Conservation (phyloP, 1,140 invertebrate genomes). For the Bombus impatiens region DNA sequence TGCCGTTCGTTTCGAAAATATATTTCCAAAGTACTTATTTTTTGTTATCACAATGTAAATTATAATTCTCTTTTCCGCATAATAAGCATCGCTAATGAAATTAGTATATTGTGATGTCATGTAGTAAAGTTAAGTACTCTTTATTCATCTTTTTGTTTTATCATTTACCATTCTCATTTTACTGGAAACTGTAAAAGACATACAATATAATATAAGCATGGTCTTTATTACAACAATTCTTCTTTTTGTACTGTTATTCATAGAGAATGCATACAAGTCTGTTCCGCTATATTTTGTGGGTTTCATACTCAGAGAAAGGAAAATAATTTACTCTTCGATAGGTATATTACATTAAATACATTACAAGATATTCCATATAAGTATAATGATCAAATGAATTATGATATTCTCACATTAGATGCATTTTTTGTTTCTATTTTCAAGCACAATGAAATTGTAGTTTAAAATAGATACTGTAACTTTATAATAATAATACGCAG, state of each 20-base stretch:
- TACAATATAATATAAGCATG: neutral
- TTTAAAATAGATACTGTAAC: neutral
- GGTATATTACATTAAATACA: neutral
- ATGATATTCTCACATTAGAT: constrained; percentile 1
- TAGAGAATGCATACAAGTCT: too few species aligned
- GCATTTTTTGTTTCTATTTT: neutral
- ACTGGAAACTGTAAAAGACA: too few species aligned
- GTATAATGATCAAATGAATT: neutral
- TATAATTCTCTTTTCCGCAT: neutral
- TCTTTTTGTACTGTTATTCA: too few species aligned
- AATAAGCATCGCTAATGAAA: neutral
- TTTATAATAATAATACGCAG: neutral
- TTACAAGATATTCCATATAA: neutral
- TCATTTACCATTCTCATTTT: neutral
- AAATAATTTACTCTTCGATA: neutral
- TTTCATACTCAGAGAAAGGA: too few species aligned
- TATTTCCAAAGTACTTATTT: neutral
- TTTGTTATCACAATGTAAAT: neutral
- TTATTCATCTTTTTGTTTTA: neutral
- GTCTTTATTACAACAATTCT: neutral
- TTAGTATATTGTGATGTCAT: neutral
- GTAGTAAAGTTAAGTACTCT: neutral
- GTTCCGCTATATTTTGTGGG: too few species aligned
- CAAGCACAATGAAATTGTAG: neutral
- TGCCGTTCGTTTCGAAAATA: neutral